Evolutionary conservation across 2,888 invertebrate genomes (phyloP), one percentile per base, ranked within the genome.

Genomic region (Tryphoninae sp.): DNA sequence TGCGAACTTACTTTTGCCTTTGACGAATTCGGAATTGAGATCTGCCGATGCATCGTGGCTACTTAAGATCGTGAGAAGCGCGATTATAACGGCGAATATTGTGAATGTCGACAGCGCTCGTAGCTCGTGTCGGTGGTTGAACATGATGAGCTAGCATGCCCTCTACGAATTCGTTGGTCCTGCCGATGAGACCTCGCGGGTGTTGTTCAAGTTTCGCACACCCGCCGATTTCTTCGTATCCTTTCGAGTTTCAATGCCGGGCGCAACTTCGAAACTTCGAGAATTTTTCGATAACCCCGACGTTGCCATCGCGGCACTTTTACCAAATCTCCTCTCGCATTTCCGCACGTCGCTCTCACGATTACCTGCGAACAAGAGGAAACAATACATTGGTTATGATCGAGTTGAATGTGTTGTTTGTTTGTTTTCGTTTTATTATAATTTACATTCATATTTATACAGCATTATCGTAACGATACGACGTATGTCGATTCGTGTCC

Each of bases 1-100:
- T 45, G 8, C 3, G 23, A 83, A 95, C 96, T 95, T 94, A 96
- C 96, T 96, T 93, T 96, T 96, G 92, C 96, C 96, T 92, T 95
- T 96, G 91, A 96, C 95, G 91, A 96, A 96, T 91, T 95, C 95
- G 87, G 95, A 95, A 88, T 93, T 90, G 85, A 90, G 88, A 76
- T 92, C 90, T 69, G 90, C 89, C 76, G 88, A 86, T 73, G 89
- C 91, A 88, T 89, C 80, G 85, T 87, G 84, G 86, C 83, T 86
- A 85, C 86, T 86, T 84, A 86, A 71, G 80, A 90, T 80, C 78
- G 89, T 84, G 80, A 90, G 74, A 77, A 90, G 82, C 42, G 89
- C 76, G 73, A 89, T 67, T 65, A 84, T 85, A 82, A 87, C 84
- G 85, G 86, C 88, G 79, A 82, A 88, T 80, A 83, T 86, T 84